Base-by-base conservation (phyloP, 2,113 vertebrate genomes). In the Acinonyx jubatus region DNA sequence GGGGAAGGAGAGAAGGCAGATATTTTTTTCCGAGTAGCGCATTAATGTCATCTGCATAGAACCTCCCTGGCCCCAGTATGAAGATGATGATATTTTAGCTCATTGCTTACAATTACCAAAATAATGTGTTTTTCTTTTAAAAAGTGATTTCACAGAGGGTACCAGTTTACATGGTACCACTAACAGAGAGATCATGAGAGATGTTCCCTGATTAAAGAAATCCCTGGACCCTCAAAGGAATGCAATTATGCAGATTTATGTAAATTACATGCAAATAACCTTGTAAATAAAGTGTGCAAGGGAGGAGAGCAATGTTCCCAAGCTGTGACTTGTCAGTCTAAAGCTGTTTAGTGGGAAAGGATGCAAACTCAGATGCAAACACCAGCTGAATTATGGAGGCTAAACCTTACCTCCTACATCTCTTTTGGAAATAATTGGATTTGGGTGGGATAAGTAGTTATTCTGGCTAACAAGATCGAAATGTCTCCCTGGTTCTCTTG, bases 261-360 rank as follows among this genome's bases (percentile, higher is more conserved):
- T 76, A 98, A 95, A 98, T 76, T 0, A 0, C 0, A 96, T 96
- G 96, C 90, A 98, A 98, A 98, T 98, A 0, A 4, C 83, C 69
- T 93, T 89, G 63, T 93, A 96, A 97, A 97, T 97, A 93, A 95
- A 89, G 73, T 96, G 94, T 96, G 45, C 48, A 48, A 69, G n/a
- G 74, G 90, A 83, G 86, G 74, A 96, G 94, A 94, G 86, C 31
- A 1, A 25, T 65, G 87, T 74, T 95, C 68, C 96, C 83, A 92
- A 93, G 90, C 96, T 97, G 97, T 93, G 96, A 96, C 92, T 96
- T 98, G 97, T 98, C 98, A 96, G 94, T 94, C 76, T 88, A 85
- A 97, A 95, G 74, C 93, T 95, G 41, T 95, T 97, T 95, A 89
- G 89, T 79, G 55, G 93, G 8, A 84, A 73, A 97, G n/a, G 23